Evolutionary conservation across 2,888 invertebrate genomes (phyloP), one percentile per base, ranked within the genome.

Genomic region (Ormyrus nitidulus): DNA sequence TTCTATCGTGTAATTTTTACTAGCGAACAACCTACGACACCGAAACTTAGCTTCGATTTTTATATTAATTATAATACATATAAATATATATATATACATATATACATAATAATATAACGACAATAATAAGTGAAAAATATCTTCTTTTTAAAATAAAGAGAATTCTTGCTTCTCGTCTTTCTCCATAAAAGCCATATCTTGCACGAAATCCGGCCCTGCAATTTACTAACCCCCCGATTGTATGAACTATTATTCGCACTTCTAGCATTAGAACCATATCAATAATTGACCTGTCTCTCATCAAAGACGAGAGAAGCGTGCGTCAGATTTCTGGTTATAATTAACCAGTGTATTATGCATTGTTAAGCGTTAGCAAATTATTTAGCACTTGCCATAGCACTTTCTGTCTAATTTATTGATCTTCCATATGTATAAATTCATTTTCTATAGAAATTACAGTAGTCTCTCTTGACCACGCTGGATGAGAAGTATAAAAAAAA

Each of bases 121-220:
- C 79, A 81, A 81, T 82, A 82, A 81, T 69, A 79, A 74, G 71
- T 77, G 72, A 74, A 79, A 76, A 81, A 77, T 73, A 75, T 78
- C 71, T 79, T 76, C 70, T 82, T 79, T 82, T 81, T 78, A 69
- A 80, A 79, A 76, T 72, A 82, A 81, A 81, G 71, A 79, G 81
- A 82, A 79, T 81, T 82, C 79, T 79, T 81, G 79, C 82, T 82
- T 82, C 79, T 82, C 81, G 79, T 81, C 79, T 82, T 82, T 82
- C 81, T 81, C 82, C 79, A 79, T 82, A 70, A 82, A 78, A 82
- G 79, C 79, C 82, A 81, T 81, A 81, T 79, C 82, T 82, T 79
- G 70, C 77, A 79, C 70, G 65, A 81, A 81, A 79, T 81, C 77
- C 68, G 74, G 79, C 73, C 82, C 69, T 77, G 74, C 72, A 77